phyloP scores from a whole-genome alignment of 1,140 invertebrate species.

The Drosophila gunungcola region DNA sequence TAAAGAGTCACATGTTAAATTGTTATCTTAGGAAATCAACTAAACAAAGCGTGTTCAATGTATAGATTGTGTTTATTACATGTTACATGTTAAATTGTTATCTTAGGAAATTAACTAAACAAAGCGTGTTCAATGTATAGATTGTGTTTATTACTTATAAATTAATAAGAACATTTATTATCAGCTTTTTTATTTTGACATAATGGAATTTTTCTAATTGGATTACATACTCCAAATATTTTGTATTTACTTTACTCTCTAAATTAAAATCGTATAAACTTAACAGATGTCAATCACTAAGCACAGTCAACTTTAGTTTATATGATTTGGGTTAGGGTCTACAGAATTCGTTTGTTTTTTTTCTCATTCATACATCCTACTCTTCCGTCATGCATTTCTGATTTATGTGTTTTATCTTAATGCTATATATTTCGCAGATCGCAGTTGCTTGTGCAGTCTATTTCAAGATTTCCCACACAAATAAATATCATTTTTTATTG shows the following conservation, averaged over 20 bases:
- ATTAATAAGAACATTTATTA: no score
- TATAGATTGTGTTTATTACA: no score
- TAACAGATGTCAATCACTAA: no score
- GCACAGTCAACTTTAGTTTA: neutral
- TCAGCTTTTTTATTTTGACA: neutral
- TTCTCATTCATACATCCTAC: slow-evolving; percentile 1
- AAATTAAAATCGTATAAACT: no score
- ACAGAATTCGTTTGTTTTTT: neutral
- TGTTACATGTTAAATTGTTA: neutral
- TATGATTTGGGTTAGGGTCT: neutral
- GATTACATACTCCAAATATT: no score
- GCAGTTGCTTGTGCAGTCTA: neutral
- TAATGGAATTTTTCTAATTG: no score
- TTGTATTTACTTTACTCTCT: no score
- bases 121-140: neutral
- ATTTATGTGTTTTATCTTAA: slow-evolving; percentile 14
- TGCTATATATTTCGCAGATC: neutral
- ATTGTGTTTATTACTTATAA: no score
- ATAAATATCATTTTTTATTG: slow-evolving; percentile 1
- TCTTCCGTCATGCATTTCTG: slow-evolving; percentile 6
- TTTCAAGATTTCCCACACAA: slow-evolving; percentile 38
- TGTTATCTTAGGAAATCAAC: neutral
- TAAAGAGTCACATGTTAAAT: neutral
- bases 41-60: neutral
- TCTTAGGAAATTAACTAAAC: neutral